Percentiles rank a stretch among this genome's conserved stretches.
Conservation (phyloP, 2,113 vertebrate species). For the Cinclus cinclus region DNA sequence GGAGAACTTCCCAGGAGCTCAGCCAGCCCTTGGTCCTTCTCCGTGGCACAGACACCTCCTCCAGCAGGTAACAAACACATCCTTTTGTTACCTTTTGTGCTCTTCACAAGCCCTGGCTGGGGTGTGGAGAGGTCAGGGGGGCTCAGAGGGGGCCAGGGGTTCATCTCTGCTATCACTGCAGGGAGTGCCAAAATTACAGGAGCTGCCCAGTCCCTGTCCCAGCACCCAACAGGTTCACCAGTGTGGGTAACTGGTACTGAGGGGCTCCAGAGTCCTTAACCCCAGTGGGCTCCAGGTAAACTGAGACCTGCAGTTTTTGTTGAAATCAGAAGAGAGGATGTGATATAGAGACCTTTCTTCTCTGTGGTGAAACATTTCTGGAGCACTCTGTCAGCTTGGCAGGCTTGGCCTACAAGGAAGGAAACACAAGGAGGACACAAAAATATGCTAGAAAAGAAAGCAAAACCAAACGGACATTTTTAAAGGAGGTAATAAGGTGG, state of each 20-base stretch:
- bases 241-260: not conserved
- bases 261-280: not conserved
- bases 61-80: not conserved
- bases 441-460: not conserved
- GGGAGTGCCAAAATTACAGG: not conserved
- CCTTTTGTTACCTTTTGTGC: no score
- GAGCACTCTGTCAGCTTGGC: not conserved
- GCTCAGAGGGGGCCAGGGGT: not conserved
- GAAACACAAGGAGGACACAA: not conserved
- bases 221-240: not conserved
- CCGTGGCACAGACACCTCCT: not conserved
- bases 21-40: not conserved
- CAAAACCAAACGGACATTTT: not conserved
- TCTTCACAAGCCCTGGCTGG: not conserved
- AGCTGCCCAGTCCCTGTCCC: not conserved
- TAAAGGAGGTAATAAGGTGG: not conserved
- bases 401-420: not conserved
- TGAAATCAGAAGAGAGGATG: not conserved
- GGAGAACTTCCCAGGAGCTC: not conserved
- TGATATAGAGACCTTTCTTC: not conserved
- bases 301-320: not conserved
- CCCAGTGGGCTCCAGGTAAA: rapidly evolving
- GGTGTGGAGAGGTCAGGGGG: not conserved
- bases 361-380: not conserved
- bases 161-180: not conserved